Base-by-base conservation (phyloP, 2,888 invertebrate species). In the Cephalotes varians region DNA sequence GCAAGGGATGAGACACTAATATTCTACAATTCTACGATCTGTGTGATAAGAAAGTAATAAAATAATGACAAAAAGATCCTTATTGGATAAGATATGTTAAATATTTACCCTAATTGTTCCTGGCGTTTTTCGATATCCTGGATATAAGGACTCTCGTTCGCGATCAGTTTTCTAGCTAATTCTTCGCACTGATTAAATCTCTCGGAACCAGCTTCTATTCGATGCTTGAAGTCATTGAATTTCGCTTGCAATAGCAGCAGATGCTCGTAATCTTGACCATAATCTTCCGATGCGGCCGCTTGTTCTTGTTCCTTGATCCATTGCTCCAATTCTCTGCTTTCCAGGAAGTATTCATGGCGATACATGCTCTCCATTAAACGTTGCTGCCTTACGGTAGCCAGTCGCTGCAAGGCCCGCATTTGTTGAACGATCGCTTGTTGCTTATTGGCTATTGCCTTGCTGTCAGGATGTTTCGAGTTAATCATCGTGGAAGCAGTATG, bases 181-280 rank as follows among this genome's bases (percentile, higher is more conserved):
- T 97, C 97, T 94, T 98, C 98, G 93, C 98, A 98, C 93, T 98
- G 98, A 93, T 97, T 97, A 93, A 98, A 98, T 81, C 99, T 95
- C 93, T 99, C 98, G 0, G 98, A 97, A 0, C 98, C 98, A 31
- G 98, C 97, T 93, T 98, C 98, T 6, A 99, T 98, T 65, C 97
- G 96, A 93, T 98, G 98, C 85, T 98, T 98, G 74, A 99, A 97
- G 93, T 99, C 99, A 88, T 98, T 98, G 94, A 99, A 99, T 94
- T 98, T 98, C 49, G 97, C 97, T 93, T 98, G 97, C 44, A 99
- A 95, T 91, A 98, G 97, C 95, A 98, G 94, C 72, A 98, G 95
- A 95, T 98, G 98, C 91, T 98, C 98, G 92, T 97, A 99, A 94
- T 99, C 99, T 93, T 98, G 98, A 0, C 99, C 99, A 92, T 98